These are phyloP conservation scores for Apodemia zela DNA, from an alignment of 2,888 invertebrate species.

Conservation along the genomic window DNA sequence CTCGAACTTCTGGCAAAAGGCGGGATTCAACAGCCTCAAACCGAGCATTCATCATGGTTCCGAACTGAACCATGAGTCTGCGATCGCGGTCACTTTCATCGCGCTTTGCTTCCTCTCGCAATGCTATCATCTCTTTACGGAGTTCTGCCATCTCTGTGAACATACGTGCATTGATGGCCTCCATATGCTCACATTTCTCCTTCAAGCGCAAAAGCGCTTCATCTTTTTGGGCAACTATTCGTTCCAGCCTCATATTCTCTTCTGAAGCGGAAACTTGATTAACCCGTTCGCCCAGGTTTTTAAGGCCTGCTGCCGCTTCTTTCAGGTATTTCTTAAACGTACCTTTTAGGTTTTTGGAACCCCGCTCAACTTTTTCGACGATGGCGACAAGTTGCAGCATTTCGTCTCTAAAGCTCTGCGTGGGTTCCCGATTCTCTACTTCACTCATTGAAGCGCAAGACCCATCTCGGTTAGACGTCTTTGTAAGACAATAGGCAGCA, in stretches of 20 bases:
- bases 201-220: not conserved
- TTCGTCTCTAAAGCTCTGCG: not conserved
- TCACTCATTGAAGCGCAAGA: too few relatives aligned
- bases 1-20: conserved; percentile 18
- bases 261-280: not conserved
- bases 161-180: not conserved
- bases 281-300: not conserved
- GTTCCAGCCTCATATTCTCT: not conserved
- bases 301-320: not conserved
- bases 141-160: not conserved
- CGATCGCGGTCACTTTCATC: not conserved
- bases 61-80: conserved; percentile 17
- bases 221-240: not conserved
- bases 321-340: not conserved
- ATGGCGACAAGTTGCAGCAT: not conserved
- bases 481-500: too few relatives aligned
- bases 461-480: too few relatives aligned
- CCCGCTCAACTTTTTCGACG: not conserved
- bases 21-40: conserved; percentile 21
- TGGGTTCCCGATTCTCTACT: too few relatives aligned
- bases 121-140: not conserved
- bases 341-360: not conserved
- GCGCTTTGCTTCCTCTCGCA: not conserved
- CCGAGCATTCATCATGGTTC: conserved; percentile 19
- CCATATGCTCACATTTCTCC: not conserved